Evolutionary conservation across 2,797 vertebrate genomes (phyloP), one percentile per base, ranked within the genome.

Genomic region (Holocentrus rufus): DNA sequence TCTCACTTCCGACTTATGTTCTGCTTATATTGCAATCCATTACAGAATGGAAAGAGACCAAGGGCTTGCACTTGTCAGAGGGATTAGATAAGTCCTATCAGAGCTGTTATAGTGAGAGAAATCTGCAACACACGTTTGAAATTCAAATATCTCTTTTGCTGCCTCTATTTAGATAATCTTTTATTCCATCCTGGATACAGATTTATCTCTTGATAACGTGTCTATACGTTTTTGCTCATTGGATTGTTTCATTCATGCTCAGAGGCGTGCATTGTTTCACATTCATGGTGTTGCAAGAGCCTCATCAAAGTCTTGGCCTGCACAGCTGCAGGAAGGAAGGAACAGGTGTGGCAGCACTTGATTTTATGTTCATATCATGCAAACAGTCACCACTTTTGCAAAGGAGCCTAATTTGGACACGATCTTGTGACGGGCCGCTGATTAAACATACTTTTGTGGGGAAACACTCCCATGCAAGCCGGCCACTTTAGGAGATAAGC

Each of bases 311-410:
- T 46, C 31, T 81, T 74, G 67, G 77, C 72, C 1, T 46, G 63
- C 0, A 1, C n/a, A 39, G 65, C 79, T 70, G 65, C 88, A 90
- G 89, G 91, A 92, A 93, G 92, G 91, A 94, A 94, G 92, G 92
- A 92, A 91, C 89, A 92, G 92, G 92, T 93, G 93, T 93, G 93
- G 92, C 86, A 81, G 22, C 75, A 39, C 49, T 9, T 44, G 70
- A 84, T 82, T 74, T 85, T 36, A 79, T 55, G 73, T 79, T 71
- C 72, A 87, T 83, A 87, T 90, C 85, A 86, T 9, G 14, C 78
- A 84, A 72, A 4, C 53, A 11, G 72, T 82, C 58, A 3, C 20
- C 25, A 36, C 64, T 59, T 79, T 67, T 20, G 56, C 46, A 79
- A 80, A 81, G 52, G 5, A 56, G 65, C 72, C 31, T 52, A 18